Conservation (phyloP, 2,113 vertebrate species). For the Lagopus muta region DNA sequence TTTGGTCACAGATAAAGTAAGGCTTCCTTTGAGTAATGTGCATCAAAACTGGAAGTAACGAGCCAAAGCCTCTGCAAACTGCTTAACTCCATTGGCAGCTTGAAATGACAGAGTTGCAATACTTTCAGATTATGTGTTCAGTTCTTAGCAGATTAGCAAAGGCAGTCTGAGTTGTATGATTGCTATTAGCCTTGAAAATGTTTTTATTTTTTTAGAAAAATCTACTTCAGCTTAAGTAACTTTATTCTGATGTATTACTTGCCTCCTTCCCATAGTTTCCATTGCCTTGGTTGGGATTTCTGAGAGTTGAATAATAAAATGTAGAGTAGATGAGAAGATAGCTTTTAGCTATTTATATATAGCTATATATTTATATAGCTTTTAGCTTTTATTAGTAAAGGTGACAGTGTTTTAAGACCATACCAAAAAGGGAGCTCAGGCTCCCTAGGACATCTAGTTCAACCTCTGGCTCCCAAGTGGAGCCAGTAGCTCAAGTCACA, state of each 20-base stretch:
- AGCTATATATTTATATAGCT: too few relatives aligned
- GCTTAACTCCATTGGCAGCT: not conserved
- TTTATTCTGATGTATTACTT: not conserved
- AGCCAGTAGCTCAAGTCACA: not conserved
- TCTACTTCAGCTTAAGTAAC: not conserved
- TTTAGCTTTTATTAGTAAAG: not conserved
- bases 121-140: not conserved
- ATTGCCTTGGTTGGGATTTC: not conserved
- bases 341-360: too few relatives aligned
- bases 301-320: not conserved
- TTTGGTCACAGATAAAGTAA: not conserved
- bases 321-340: not conserved
- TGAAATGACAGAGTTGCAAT: not conserved
- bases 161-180: not conserved
- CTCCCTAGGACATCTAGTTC: not conserved
- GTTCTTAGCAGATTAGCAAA: not conserved
- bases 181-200: fast-evolving
- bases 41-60: not conserved
- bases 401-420: not conserved
- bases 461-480: not conserved
- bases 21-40: not conserved
- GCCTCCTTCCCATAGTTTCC: not conserved
- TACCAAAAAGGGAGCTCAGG: not conserved
- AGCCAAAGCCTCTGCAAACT: not conserved
- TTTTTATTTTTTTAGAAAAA: not conserved